These are phyloP conservation scores for Catocala fraxini DNA, from an alignment of 2,888 invertebrate species.

Conservation along the genomic window DNA sequence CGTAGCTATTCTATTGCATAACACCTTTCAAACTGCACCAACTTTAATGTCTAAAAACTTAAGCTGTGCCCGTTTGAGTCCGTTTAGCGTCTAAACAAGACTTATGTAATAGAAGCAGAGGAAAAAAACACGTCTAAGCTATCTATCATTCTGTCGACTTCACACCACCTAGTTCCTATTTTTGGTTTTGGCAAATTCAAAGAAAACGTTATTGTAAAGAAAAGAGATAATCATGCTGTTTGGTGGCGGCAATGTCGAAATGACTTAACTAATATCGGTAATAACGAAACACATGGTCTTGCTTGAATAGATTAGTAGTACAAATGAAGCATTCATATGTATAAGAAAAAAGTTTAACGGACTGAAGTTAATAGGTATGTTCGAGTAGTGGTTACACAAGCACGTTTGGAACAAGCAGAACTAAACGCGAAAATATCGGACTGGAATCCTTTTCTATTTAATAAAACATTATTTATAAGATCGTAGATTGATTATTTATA, in stretches of 20 bases:
- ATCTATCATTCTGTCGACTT: constrained; percentile 5
- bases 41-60: constrained; percentile 24
- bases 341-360: constrained; percentile 6
- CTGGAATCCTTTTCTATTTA: too few relatives aligned
- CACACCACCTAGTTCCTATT: neutral
- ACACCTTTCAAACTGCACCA: constrained; percentile 38
- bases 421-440: too few relatives aligned
- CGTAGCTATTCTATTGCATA: constrained; percentile 26
- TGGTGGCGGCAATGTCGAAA: constrained; percentile 13
- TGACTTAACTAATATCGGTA: constrained; percentile 24
- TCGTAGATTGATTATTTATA: too few relatives aligned
- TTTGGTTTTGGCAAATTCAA: neutral
- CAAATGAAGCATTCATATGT: constrained; percentile 25
- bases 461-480: too few relatives aligned
- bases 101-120: constrained; percentile 31
- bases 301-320: constrained; percentile 38
- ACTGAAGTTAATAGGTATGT: neutral
- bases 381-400: neutral
- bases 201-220: neutral
- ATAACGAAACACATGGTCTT: constrained; percentile 25
- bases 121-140: constrained; percentile 19
- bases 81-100: constrained; percentile 17
- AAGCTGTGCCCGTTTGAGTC: constrained; percentile 11
- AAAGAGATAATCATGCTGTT: neutral
- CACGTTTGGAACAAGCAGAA: too few relatives aligned